Evolutionary conservation across 1,140 invertebrate species (phyloP), one percentile per base, ranked within the genome.

Genomic region (Rhizoglyphus robini): DNA sequence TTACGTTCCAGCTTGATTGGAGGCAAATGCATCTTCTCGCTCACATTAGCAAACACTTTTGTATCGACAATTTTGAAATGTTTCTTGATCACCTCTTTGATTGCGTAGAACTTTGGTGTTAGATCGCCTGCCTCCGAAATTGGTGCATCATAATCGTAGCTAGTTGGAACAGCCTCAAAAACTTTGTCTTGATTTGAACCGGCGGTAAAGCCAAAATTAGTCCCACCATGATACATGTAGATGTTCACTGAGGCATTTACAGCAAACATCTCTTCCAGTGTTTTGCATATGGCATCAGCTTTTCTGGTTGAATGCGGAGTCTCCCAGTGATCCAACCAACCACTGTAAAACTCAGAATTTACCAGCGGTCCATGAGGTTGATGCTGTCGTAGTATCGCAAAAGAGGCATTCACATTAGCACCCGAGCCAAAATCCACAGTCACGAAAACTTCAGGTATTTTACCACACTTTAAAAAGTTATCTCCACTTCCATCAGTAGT

Each of bases 221-320:
- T 69, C 1, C 69, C 69, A 32, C 69, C 69, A 54, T 69, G 60
- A 54, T 69, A 69, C 69, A 69, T 69, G 38, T 69, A 67, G 68
- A 90, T 80, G 70, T 90, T 90, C 20, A 90, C 82, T 67, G 83
- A 88, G 18, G 86, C 85, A 41, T 82, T 81, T 48, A 82, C 71
- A 0, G 76, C 71, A 0, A 91, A 73, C 72, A 89, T 84, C 63
- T 81, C 76, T 62, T 81, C 80, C 4, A 93, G 74, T 1, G 81
- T 83, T 67, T 76, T 74, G 0, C 80, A 77, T 23, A 88, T 80
- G 1, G 67, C 66, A 0, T 73, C 68, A 0, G 81, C 76, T 38
- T 75, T 71, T 0, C 82, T 79, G 30, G 74, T 77, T 62, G 83
- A 80, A 68, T 86, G 81, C 1, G 75, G 70, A 71, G 85, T 8